phyloP scores from a whole-genome alignment of 1,140 invertebrate genomes.

The Caerostris darwini region DNA sequence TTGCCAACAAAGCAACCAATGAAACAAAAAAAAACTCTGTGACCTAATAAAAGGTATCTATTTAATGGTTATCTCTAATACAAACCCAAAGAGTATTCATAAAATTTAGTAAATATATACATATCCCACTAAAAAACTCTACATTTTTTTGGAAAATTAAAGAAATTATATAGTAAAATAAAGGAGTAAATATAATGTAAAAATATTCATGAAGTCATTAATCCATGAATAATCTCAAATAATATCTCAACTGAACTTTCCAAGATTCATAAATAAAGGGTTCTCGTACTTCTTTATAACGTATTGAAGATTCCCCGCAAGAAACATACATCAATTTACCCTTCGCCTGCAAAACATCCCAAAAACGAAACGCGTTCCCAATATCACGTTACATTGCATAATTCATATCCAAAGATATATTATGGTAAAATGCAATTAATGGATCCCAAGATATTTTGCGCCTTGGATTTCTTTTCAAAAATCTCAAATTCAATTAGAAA shows the following conservation, averaged over 20 bases:
- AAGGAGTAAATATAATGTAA: no score
- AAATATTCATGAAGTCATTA: not conserved
- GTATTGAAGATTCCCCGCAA: not conserved
- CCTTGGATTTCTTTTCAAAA: slow-evolving; percentile 8
- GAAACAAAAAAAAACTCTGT: no score
- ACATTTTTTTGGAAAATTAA: no score
- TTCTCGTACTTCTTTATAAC: not conserved
- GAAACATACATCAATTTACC: not conserved
- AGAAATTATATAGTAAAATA: no score
- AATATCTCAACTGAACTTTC: not conserved
- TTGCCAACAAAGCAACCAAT: no score
- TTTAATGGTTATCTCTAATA: no score
- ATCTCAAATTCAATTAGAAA: slow-evolving; percentile 53
- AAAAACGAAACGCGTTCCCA: no score
- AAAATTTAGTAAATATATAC: no score
- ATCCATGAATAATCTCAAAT: not conserved
- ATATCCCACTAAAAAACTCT: no score
- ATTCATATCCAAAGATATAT: not conserved
- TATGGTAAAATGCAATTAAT: slow-evolving; percentile 43
- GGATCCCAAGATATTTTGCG: not conserved
- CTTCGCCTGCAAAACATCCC: not conserved
- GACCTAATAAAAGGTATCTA: no score
- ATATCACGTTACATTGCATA: not conserved
- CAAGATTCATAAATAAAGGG: not conserved
- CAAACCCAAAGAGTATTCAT: no score